Percentiles rank a stretch among this genome's conserved stretches.
These are phyloP conservation scores for Callinectes sapidus DNA, from an alignment of 2,888 invertebrate species.

Conservation along the genomic window DNA sequence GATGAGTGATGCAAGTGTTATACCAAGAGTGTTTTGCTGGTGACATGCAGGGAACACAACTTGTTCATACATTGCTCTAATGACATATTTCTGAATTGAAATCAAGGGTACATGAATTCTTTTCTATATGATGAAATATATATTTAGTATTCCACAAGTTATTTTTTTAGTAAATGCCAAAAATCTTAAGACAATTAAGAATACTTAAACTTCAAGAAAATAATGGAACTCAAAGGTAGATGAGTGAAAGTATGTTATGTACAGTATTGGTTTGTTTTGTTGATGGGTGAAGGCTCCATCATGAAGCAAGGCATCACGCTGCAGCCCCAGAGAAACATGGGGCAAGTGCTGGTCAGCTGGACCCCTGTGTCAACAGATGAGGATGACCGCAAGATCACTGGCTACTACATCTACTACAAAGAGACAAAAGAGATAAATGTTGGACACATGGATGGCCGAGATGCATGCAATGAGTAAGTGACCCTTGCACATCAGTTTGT, in stretches of 20 bases:
- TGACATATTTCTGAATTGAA: too few relatives aligned
- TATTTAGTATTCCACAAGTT: too few relatives aligned
- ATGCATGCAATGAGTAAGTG: conserved; percentile 49
- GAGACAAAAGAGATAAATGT: not conserved
- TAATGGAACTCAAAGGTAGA: not conserved
- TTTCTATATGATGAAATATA: too few relatives aligned
- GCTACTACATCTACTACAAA: conserved; percentile 63
- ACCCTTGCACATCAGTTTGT: not conserved
- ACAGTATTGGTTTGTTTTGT: not conserved
- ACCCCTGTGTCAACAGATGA: conserved; percentile 11
- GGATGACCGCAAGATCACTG: conserved; percentile 54
- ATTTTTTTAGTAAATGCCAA: not conserved
- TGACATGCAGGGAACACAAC: too few relatives aligned
- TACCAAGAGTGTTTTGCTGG: too few relatives aligned
- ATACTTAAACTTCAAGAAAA: not conserved
- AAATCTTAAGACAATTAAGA: not conserved
- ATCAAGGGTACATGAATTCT: too few relatives aligned
- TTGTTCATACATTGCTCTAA: too few relatives aligned
- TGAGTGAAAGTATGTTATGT: not conserved
- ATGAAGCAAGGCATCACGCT: conserved; percentile 20
- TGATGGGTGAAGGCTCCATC: conserved; percentile 26
- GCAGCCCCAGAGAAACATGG: not conserved
- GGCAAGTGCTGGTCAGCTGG: conserved; percentile 39
- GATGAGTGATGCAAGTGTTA: too few relatives aligned
- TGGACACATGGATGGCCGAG: conserved; percentile 14